Evolutionary conservation across 1,140 invertebrate genomes (phyloP).

Genomic region (Brachionus angularis): DNA sequence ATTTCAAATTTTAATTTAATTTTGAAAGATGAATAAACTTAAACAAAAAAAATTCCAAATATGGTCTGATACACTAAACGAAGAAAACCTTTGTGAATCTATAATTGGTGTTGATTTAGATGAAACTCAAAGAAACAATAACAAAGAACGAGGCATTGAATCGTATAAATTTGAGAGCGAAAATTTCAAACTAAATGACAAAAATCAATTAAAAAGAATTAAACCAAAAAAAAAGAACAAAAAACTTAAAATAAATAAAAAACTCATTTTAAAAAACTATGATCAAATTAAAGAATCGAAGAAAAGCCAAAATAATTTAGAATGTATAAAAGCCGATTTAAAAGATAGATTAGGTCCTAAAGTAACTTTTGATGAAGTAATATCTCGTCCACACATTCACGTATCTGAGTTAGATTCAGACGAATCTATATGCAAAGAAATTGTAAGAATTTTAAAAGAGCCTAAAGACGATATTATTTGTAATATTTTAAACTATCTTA

Average conservation of each 20-base stretch:
- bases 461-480: slow-evolving; percentile 49
- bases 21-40: slow-evolving; percentile 19
- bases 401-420: slow-evolving; percentile 46
- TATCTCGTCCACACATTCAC: slow-evolving; percentile 41
- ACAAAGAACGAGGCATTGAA: slow-evolving; percentile 22
- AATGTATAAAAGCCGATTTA: too few relatives aligned
- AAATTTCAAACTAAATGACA: background rate
- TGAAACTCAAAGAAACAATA: background rate
- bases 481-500: slow-evolving; percentile 45
- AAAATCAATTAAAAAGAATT: background rate
- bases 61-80: slow-evolving; percentile 25
- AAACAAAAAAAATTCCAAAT: slow-evolving; percentile 33
- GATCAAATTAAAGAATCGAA: background rate
- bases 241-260: background rate
- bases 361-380: slow-evolving; percentile 36
- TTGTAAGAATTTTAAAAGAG: slow-evolving; percentile 48
- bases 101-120: slow-evolving; percentile 1
- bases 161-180: slow-evolving; percentile 15
- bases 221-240: background rate
- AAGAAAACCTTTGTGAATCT: slow-evolving; percentile 32
- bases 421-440: slow-evolving; percentile 45
- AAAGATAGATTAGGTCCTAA: slow-evolving; percentile 1
- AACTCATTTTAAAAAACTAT: background rate
- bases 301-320: background rate
- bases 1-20: background rate